These are phyloP conservation scores for Xanthorhoe designata DNA, from an alignment of 2,888 invertebrate genomes.

Conservation along the genomic window DNA sequence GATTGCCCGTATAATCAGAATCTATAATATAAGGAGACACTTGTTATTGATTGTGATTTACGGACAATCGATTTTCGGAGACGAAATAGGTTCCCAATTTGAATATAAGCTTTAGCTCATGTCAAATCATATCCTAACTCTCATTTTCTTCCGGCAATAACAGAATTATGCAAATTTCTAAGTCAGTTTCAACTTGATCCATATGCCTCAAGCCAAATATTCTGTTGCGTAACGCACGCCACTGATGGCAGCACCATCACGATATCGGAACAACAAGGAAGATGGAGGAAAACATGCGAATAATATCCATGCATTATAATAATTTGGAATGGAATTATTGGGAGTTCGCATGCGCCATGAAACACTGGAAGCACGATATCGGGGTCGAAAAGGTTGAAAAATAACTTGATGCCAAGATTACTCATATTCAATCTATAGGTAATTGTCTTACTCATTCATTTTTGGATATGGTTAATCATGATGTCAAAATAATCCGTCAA, in stretches of 20 bases:
- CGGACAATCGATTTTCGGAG: too few relatives aligned
- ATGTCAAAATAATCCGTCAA: neutral
- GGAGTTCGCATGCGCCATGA: conserved; percentile 19
- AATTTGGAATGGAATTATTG: conserved; percentile 21
- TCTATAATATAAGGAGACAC: too few relatives aligned
- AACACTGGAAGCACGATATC: conserved; percentile 1
- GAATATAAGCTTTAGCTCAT: too few relatives aligned
- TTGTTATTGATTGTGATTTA: too few relatives aligned
- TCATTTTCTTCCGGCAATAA: conserved; percentile 3
- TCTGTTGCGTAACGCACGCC: conserved; percentile 22
- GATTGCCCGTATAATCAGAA: too few relatives aligned
- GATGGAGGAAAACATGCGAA: conserved; percentile 22
- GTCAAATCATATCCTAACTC: neutral
- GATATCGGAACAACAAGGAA: conserved; percentile 24
- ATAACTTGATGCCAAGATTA: conserved; percentile 9
- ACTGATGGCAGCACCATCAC: neutral
- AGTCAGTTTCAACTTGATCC: conserved; percentile 3
- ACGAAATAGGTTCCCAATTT: too few relatives aligned
- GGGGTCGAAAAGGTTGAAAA: conserved; percentile 21
- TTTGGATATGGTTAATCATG: neutral
- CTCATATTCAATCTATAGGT: neutral
- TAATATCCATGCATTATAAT: conserved; percentile 32
- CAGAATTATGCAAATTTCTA: neutral
- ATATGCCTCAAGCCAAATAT: conserved; percentile 6
- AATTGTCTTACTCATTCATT: neutral